Percentiles rank a stretch among this genome's conserved stretches.
Conservation (phyloP, 1,140 invertebrate genomes). For the Tetranychus cinnabarinus region DNA sequence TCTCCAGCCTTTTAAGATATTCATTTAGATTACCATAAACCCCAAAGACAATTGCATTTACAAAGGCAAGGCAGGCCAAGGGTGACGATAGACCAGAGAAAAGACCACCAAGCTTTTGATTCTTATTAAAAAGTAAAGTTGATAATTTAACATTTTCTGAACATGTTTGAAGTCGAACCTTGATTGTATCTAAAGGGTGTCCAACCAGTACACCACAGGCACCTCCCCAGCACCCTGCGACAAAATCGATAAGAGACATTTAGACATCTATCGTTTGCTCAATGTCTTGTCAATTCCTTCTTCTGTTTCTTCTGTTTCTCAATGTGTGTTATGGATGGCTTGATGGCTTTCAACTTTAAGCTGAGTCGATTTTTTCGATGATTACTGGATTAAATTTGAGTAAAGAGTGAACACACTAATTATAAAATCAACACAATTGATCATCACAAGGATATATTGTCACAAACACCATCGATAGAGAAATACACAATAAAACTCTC, state of each 20-base stretch:
- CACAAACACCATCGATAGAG: too few species aligned
- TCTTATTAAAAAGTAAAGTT: not conserved
- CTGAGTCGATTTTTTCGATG: too few species aligned
- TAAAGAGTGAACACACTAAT: too few species aligned
- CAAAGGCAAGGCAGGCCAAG: constrained; percentile 49
- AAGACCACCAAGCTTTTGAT: constrained; percentile 24
- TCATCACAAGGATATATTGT: too few species aligned
- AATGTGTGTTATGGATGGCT: too few species aligned
- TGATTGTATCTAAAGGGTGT: constrained; percentile 3
- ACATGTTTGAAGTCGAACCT: not conserved
- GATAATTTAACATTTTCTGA: not conserved
- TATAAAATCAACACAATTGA: too few species aligned
- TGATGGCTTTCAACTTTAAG: too few species aligned
- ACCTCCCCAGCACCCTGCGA: not conserved
- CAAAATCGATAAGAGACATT: not conserved
- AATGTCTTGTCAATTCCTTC: too few species aligned
- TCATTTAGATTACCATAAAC: constrained; percentile 13
- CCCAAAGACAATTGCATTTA: constrained; percentile 79
- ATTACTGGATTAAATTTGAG: too few species aligned
- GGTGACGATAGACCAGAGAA: constrained; percentile 67
- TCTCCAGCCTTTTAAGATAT: not conserved
- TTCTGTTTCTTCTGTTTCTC: too few species aligned
- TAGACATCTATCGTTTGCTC: not conserved
- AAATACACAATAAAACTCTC: too few species aligned
- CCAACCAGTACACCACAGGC: not conserved